Conservation (phyloP, 2,888 invertebrate genomes). For the Serrognathus titanus region DNA sequence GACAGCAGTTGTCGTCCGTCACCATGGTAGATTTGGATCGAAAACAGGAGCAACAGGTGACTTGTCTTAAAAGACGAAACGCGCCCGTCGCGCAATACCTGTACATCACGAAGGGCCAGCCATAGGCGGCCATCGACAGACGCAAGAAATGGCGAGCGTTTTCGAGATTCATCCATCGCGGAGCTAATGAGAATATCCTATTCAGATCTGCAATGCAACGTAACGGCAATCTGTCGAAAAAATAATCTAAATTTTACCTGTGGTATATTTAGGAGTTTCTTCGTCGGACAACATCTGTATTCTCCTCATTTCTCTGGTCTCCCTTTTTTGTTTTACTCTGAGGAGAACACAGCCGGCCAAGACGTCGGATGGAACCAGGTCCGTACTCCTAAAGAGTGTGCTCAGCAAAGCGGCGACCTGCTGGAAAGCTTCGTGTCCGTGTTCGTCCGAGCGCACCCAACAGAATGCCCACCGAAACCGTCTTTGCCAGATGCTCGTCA, state of each 20-base stretch:
- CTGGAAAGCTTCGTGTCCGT: slow-evolving; percentile 74
- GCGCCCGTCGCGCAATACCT: slow-evolving; percentile 71
- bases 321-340: slow-evolving; percentile 70
- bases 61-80: slow-evolving; percentile 65
- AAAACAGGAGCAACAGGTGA: slow-evolving; percentile 70
- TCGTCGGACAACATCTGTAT: slow-evolving; percentile 62
- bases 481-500: slow-evolving; percentile 70
- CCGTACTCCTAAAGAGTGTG: slow-evolving; percentile 77
- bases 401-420: slow-evolving; percentile 76
- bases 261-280: slow-evolving; percentile 61
- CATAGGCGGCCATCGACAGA: slow-evolving; percentile 80
- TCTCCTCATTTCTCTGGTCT: slow-evolving; percentile 67
- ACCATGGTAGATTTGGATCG: slow-evolving; percentile 58
- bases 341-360: slow-evolving; percentile 85
- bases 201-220: slow-evolving; percentile 47
- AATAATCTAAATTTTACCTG: slow-evolving; percentile 45
- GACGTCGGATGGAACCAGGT: slow-evolving; percentile 84
- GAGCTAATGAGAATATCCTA: slow-evolving; percentile 61
- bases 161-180: slow-evolving; percentile 78
- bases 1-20: slow-evolving; percentile 86
- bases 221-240: not conserved
- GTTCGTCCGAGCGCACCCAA: slow-evolving; percentile 69
- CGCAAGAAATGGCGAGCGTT: slow-evolving; percentile 74
- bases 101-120: slow-evolving; percentile 84
- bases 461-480: slow-evolving; percentile 75